These are phyloP conservation scores for Nomada flava DNA, from an alignment of 2,888 invertebrate genomes.

Conservation along the genomic window DNA sequence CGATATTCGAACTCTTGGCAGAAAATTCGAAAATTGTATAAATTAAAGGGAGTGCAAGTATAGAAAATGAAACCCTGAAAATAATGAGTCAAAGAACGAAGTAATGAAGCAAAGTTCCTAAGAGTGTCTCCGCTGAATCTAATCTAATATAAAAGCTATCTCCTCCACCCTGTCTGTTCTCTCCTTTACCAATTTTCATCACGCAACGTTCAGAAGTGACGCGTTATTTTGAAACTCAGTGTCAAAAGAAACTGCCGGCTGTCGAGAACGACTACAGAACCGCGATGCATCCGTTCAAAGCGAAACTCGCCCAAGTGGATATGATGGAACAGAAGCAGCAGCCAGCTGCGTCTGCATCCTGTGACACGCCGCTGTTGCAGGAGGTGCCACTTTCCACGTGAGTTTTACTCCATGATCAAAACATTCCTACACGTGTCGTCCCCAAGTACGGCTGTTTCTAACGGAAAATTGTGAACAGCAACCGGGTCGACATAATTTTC, in stretches of 20 bases:
- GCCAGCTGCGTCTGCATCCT: slow-evolving; percentile 53
- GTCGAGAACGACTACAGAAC: slow-evolving; percentile 69
- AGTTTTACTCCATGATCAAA: slow-evolving; percentile 53
- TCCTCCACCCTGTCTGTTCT: too few species aligned
- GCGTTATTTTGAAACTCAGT: slow-evolving; percentile 49
- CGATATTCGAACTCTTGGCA: too few species aligned
- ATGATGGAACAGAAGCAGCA: slow-evolving; percentile 74
- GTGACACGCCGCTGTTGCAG: slow-evolving; percentile 58
- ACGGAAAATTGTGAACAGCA: background rate
- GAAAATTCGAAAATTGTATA: too few species aligned
- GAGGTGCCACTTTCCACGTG: slow-evolving; percentile 81
- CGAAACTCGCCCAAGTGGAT: slow-evolving; percentile 64
- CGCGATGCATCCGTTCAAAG: slow-evolving; percentile 73
- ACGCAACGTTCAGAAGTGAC: background rate
- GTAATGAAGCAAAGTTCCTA: too few species aligned
- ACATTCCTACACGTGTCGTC: background rate
- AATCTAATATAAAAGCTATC: too few species aligned
- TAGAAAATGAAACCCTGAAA: too few species aligned
- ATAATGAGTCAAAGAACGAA: too few species aligned
- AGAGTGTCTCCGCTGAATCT: too few species aligned
- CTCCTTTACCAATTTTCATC: background rate
- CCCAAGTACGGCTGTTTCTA: background rate
- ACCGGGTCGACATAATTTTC: slow-evolving; percentile 7
- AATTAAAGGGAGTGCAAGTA: too few species aligned
- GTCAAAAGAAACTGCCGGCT: slow-evolving; percentile 63